Base-by-base conservation (phyloP, 2,113 vertebrate species). In the Laticauda laticaudata region DNA sequence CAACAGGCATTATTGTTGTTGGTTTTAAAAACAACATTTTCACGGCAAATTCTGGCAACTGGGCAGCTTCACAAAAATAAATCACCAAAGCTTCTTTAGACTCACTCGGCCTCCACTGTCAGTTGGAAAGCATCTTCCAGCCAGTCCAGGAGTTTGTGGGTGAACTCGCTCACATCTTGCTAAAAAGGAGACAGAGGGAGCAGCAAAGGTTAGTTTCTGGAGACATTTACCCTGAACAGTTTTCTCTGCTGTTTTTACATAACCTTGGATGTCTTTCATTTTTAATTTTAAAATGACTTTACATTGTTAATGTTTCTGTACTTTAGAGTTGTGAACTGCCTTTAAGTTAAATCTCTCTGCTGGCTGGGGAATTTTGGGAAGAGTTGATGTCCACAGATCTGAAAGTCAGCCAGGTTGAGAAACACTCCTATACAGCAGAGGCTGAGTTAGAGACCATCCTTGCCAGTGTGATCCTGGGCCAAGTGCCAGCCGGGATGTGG, bases 161-260 rank as follows among this genome's bases (percentile, higher is more conserved):
- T 99, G 95, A 99, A 99, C 94, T 99, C 99, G 95, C 99, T 99
- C 95, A 99, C 99, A 93, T 99, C 99, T 99, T 99, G 97, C 97
- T 98, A 87, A 7, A 96, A 96, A 94, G 94, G 95, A 95, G 87
- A 86, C 5, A 95, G 11, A 96, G 0, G 0, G 0, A 93, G 91
- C 87, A 64, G 96, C 92, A 97, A 1, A 5, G 0, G 0, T 0
- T 0, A 1, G 21, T 21, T 10, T 34, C 54, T 8, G 21, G 2
- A 11, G n/a, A 3, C 2, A 4, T 51, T 51, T 48, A 18, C 26
- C 2, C 64, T 21, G 18, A 53, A 21, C 34, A 26, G 3, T 64
- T 64, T 90, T 4, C n/a, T 39, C 6, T 2, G 1, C 48, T 55
- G n/a, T 43, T 86, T 57, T 48, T 1, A 59, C 10, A 1, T 24